Conservation (phyloP, 2,113 vertebrate genomes). For the Strix uralensis region DNA sequence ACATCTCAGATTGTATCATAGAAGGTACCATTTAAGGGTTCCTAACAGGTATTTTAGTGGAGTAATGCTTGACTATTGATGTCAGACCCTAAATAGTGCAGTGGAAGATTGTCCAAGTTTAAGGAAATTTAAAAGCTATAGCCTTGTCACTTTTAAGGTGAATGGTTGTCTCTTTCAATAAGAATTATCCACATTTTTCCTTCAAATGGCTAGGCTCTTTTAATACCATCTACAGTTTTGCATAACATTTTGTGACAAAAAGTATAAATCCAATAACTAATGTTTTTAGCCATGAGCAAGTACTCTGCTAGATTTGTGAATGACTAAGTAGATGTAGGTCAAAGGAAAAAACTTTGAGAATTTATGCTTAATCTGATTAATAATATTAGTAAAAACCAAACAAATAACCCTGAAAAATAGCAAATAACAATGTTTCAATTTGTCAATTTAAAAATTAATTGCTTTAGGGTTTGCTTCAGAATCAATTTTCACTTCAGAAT, state of each 20-base stretch:
- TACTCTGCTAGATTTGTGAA: not conserved
- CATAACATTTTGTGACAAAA: not conserved
- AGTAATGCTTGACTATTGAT: not conserved
- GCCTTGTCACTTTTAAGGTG: not conserved
- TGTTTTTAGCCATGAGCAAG: not conserved
- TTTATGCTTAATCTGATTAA: not conserved
- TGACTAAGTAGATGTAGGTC: not conserved
- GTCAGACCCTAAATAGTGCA: not conserved
- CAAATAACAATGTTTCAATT: not conserved
- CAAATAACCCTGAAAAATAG: fast-evolving
- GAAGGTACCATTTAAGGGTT: not conserved
- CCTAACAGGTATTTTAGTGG: not conserved
- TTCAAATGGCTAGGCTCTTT: not conserved
- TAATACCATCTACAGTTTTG: not conserved
- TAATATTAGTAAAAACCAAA: not conserved
- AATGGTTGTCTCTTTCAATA: not conserved
- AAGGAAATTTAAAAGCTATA: not conserved
- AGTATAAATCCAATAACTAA: not conserved
- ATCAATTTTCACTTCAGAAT: not conserved
- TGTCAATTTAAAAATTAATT: not conserved
- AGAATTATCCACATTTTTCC: not conserved
- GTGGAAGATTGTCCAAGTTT: not conserved
- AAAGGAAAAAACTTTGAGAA: not conserved
- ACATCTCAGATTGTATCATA: not conserved
- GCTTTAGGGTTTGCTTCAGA: not conserved